Evolutionary conservation across 2,113 vertebrate species (phyloP), one percentile per base, ranked within the genome.

Genomic region (Leucoraja erinaceus): DNA sequence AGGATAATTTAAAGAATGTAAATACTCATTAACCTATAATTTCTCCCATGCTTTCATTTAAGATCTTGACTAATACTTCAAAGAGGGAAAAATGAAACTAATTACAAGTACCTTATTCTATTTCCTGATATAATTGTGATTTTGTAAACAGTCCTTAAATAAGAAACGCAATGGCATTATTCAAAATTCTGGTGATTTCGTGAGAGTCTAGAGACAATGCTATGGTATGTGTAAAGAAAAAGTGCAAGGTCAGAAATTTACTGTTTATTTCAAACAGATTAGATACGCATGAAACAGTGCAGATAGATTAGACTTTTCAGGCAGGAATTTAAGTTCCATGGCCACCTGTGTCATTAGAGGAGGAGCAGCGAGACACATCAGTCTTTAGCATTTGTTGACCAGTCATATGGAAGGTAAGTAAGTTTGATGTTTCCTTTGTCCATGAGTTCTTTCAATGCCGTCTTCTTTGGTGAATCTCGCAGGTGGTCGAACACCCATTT

Each of bases 401-500:
- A 97, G 95, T 97, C 96, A 3, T 97, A 97, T 25, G 96, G 96
- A 93, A 97, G 95, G 94, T 95, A 97, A 94, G 94, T 95, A 93
- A 97, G 94, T 96, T 96, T 97, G 94, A 95, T 94, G 92, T 96
- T 96, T 88, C 95, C 96, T 9, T 93, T 93, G 61, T 95, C 95
- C 3, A 97, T 86, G 77, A 97, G 93, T 0, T 88, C 94, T 95
- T 96, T 94, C 91, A 97, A 94, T 93, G 93, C 96, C 93, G 68
- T 94, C 94, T 95, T 97, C 95, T 97, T 97, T 0, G 95, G 95
- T 20, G 96, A 97, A 31, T 95, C 94, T 0, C 94, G 74, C 96
- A 97, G 97, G 94, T 97, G 96, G 28, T 96, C 95, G 63, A 96
- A 59, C 68, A 97, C 95, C 97, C 97, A 97, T 56, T 94, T 94